Evolutionary conservation across 2,888 invertebrate species (phyloP).

Genomic region (Eurois occulta): DNA sequence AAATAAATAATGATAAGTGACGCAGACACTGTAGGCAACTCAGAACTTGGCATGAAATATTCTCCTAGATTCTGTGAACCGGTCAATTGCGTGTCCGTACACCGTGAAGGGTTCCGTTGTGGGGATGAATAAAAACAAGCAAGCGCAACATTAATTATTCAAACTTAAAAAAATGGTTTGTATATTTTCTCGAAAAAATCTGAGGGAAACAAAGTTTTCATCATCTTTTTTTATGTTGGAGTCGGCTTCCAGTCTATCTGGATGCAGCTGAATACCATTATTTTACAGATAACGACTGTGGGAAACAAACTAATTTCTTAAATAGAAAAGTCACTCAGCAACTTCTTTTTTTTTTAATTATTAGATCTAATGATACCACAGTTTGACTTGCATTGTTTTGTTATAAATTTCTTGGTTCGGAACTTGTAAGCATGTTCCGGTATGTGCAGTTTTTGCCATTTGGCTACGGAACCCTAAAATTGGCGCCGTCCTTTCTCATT

Average conservation of each 20-base stretch:
- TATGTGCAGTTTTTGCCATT: not conserved
- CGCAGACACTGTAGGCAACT: conserved; percentile 2
- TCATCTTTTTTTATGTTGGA: too few relatives aligned
- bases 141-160: too few relatives aligned
- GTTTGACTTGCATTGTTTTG: not conserved
- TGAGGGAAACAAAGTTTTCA: too few relatives aligned
- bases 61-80: conserved; percentile 6
- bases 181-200: too few relatives aligned
- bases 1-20: conserved; percentile 37
- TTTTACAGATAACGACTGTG: too few relatives aligned
- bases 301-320: not conserved
- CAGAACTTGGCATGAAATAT: conserved; percentile 25
- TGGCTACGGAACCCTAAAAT: not conserved
- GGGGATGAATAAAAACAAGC: too few relatives aligned
- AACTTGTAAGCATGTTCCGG: not conserved
- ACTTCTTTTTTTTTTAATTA: not conserved
- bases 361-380: not conserved
- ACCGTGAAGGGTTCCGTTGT: not conserved
- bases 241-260: too few relatives aligned
- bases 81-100: not conserved
- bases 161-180: too few relatives aligned
- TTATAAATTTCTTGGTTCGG: not conserved
- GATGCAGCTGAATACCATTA: too few relatives aligned
- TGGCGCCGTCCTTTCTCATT: conserved; percentile 6
- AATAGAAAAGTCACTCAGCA: not conserved